Evolutionary conservation across 2,888 invertebrate genomes (phyloP).

Genomic region (Acleris literana): DNA sequence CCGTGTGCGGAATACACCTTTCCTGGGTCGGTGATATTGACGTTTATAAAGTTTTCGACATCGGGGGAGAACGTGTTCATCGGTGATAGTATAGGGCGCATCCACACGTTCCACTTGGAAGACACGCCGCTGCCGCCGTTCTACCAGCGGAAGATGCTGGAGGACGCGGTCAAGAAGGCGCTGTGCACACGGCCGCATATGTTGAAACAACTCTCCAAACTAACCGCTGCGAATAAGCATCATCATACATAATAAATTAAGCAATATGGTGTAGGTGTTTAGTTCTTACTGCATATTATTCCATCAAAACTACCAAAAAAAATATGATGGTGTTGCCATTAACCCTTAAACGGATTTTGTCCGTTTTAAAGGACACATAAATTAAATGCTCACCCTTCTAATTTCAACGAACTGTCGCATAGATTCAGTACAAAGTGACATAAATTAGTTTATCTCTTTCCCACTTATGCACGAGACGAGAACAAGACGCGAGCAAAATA

Average conservation of each 20-base stretch:
- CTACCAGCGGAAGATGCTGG: constrained; percentile 86
- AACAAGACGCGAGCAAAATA: too few species aligned
- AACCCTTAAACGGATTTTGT: too few species aligned
- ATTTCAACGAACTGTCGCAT: too few species aligned
- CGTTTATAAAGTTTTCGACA: constrained; percentile 84
- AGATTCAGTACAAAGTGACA: too few species aligned
- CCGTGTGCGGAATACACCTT: constrained; percentile 85
- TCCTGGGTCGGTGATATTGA: constrained; percentile 70
- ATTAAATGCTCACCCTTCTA: too few species aligned
- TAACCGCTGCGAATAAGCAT: constrained; percentile 50
- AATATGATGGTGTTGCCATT: too few species aligned
- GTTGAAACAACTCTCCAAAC: constrained; percentile 84
- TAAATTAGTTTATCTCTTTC: too few species aligned
- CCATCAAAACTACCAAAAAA: too few species aligned
- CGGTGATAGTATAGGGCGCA: constrained; percentile 86
- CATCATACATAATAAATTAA: neutral
- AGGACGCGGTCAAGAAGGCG: constrained; percentile 85
- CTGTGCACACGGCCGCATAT: constrained; percentile 86
- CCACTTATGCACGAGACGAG: too few species aligned
- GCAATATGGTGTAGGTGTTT: too few species aligned
- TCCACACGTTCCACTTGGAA: constrained; percentile 87
- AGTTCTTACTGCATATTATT: too few species aligned
- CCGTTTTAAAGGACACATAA: too few species aligned
- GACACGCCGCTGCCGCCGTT: constrained; percentile 90
- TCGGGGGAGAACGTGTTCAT: constrained; percentile 88